Base-by-base conservation (phyloP, 1,140 invertebrate genomes). In the Sitophilus oryzae region DNA sequence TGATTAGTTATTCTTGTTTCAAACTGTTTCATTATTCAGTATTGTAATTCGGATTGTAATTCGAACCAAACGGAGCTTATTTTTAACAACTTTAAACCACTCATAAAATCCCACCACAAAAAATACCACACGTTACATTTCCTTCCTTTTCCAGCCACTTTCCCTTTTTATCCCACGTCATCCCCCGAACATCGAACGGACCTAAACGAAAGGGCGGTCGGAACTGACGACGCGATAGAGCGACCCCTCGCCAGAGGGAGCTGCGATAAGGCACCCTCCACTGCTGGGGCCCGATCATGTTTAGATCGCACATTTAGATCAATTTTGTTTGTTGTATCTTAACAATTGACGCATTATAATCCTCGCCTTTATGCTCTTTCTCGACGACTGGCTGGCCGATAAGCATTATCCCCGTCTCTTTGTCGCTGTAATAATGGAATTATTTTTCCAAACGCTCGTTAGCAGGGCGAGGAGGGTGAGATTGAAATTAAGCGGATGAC, bases 281-380 rank as follows among this genome's bases (percentile, higher is more conserved):
- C 55, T 55, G 51, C 51, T 54, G 62, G 60, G 61, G 45, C 38
- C 41, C 48, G 58, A 66, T 67, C 66, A 64, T 66, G 66, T 69
- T 69, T 67, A 66, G 67, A 68, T 68, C 65, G 61, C 62, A 66
- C 66, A 68, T 68, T 68, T 68, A 68, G 65, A 68, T 68, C 66
- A 68, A 68, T 69, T 69, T 64, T 66, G 66, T 69, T 69, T 69
- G 67, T 69, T 69, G 67, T 69, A 61, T 65, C 57, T 61, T 60
- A 65, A 69, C 67, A 69, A 69, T 69, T 63, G 67, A 56, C 47
- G 64, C 63, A 64, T 67, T 67, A 67, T 69, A 69, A 67, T 69
- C 63, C 59, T 25, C 56, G 52, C 56, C 60, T 64, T 64, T 62
- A 62, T 66, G 52, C 46, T 59, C 50, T 53, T 11, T 30, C n/a